Base-by-base conservation (phyloP, 2,888 invertebrate genomes). In the Dascillus cervinus region DNA sequence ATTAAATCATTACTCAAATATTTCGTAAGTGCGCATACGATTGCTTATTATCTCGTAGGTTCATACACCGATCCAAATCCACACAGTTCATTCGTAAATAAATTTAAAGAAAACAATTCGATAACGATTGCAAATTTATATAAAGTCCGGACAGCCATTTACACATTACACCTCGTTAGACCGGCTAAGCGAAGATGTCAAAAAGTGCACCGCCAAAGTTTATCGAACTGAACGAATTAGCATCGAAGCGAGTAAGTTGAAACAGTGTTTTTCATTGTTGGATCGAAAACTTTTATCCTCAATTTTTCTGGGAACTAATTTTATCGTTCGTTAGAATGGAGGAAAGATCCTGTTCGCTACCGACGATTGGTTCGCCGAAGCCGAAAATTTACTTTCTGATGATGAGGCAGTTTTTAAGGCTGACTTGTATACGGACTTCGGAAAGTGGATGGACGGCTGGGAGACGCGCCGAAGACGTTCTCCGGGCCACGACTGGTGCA, bases 401-500 rank as follows among this genome's bases (percentile, higher is more conserved):
- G 56, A 60, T 1, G 72, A 73, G 2, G 72, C 77, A 0, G 55
- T 72, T 8, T 77, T 73, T 59, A 68, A 72, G 9, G 59, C 69
- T 3, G 72, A 72, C 1, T 67, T 70, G 38, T 78, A 69, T 51
- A 77, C 77, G 0, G 72, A 73, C 27, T 75, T 60, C 34, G 78
- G 79, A 1, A 78, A 78, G 49, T 77, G 75, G 77, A 78, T 78
- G 77, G 79, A 78, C 43, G 79, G 77, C 0, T 79, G 78, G 79
- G 77, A 78, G 55, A 77, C 78, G 0, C 59, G 77, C 8, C 64
- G 77, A 31, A 76, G 73, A 50, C 61, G 78, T 32, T 66, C 67
- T 11, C 56, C 70, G 1, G 77, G 77, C 1, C 76, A 78, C 37
- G 77, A 78, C 41, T 78, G 76, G 75, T 71, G 74, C 40, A 71